Conservation (phyloP, 2,888 invertebrate genomes). For the Melanophora roralis region DNA sequence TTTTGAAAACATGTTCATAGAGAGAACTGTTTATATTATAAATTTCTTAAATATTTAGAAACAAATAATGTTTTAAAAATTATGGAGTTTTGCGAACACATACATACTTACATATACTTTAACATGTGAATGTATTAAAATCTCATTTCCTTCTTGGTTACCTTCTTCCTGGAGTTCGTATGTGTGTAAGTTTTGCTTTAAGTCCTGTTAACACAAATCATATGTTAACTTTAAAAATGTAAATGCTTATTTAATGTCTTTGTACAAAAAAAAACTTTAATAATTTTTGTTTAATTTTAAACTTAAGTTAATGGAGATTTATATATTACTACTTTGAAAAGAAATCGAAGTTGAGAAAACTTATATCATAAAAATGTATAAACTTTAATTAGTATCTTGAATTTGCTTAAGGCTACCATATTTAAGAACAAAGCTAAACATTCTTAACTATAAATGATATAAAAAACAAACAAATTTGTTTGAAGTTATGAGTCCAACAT, state of each 20-base stretch:
- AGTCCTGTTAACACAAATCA: constrained; percentile 4
- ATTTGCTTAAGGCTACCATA: neutral
- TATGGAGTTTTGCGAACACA: neutral
- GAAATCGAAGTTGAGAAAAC: no score
- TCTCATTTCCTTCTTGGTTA: constrained; percentile 52
- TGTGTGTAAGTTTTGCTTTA: neutral
- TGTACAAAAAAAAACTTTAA: constrained; percentile 38
- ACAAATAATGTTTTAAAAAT: neutral
- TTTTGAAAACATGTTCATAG: neutral
- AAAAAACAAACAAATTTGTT: constrained; percentile 20
- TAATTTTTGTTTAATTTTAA: constrained; percentile 19
- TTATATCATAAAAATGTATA: neutral
- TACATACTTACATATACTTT: neutral
- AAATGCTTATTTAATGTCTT: constrained; percentile 45
- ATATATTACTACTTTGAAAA: no score
- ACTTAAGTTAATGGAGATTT: neutral
- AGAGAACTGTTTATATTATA: neutral
- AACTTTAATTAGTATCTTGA: neutral
- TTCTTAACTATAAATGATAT: neutral
- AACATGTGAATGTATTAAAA: constrained; percentile 6
- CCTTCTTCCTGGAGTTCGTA: neutral
- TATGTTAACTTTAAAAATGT: constrained; percentile 7
- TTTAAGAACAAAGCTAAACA: neutral
- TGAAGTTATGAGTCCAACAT: constrained; percentile 50
- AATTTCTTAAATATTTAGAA: neutral